Base-by-base conservation (phyloP, 2,797 vertebrate species). In the Bufotes viridis region DNA sequence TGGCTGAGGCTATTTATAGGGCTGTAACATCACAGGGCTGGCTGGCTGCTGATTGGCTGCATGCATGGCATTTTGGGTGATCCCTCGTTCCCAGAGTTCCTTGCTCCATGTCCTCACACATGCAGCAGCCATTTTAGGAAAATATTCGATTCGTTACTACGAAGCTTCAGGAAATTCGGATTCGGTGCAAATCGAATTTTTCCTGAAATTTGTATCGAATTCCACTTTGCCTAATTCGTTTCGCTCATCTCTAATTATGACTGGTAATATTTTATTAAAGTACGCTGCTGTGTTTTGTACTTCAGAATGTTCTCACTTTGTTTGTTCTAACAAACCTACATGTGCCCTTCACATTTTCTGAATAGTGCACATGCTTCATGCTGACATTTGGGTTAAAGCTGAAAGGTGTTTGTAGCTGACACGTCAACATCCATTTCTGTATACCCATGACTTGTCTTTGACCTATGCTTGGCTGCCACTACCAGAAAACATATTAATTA, bases 401-500 rank as follows among this genome's bases (percentile, higher is more conserved):
- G 18, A 53, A 63, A 65, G 60, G 20, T 53, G n/a, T 57, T 70
- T 82, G 22, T 10, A 57, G n/a, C 7, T 69, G 22, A 17, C 51
- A 55, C 49, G 26, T 70, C 8, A 55, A 55, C 65, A 67, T 82
- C n/a, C 22, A 26, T 20, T 70, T 82, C 63, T 70, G 17, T 55
- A 55, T 29, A 55, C 55, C 63, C 29, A 18, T 70, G 42, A 82
- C 80, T 29, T 81, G 22, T 42, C 9, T 65, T 53, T 82, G 61
- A 82, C 61, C 80, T 53, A 9, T 70, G 15, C 49, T 55, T 70
- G 11, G 24, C 15, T 70, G 34, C 24, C 81, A 82, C 49, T 70
- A 26, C 15, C 24, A 70, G 29, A 69, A 82, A 82, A 82, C 24
- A 26, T 55, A 63, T 70, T 49, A 55, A 26, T 53, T 82, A 82